Conservation (phyloP, 2,888 invertebrate genomes). For the Dysmachus trigonus region DNA sequence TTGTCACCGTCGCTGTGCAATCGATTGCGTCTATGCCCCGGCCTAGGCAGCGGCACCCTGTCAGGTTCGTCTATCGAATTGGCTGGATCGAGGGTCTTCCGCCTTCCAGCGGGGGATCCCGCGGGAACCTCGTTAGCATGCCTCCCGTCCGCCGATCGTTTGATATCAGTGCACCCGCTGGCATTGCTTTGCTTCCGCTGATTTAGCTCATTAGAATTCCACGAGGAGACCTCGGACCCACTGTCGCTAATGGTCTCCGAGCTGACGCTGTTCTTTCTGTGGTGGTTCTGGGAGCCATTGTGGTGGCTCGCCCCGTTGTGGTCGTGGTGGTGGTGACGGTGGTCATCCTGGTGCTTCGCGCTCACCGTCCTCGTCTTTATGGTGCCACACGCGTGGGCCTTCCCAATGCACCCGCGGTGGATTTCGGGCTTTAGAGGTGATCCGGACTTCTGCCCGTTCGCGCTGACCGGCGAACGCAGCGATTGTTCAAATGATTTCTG, state of each 20-base stretch:
- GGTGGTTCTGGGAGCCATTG: slow-evolving; percentile 51
- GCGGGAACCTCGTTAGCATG: neutral
- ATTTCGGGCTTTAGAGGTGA: slow-evolving; percentile 60
- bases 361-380: slow-evolving; percentile 56
- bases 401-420: slow-evolving; percentile 79
- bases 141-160: neutral
- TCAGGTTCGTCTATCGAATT: slow-evolving; percentile 37
- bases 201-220: slow-evolving; percentile 54
- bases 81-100: slow-evolving; percentile 45
- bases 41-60: neutral
- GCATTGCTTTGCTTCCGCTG: slow-evolving; percentile 43
- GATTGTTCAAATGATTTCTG: slow-evolving; percentile 62
- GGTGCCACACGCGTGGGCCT: slow-evolving; percentile 77
- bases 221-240: slow-evolving; percentile 61
- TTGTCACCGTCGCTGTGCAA: slow-evolving; percentile 55
- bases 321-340: slow-evolving; percentile 48
- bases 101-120: slow-evolving; percentile 24
- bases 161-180: neutral
- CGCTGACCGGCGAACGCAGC: slow-evolving; percentile 58
- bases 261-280: slow-evolving; percentile 62
- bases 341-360: slow-evolving; percentile 49
- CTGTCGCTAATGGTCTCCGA: slow-evolving; percentile 64
- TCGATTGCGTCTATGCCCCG: slow-evolving; percentile 50
- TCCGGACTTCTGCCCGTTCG: slow-evolving; percentile 51
- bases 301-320: neutral